Conservation (phyloP, 1,140 invertebrate species). For the Brachionus paranguensis region DNA sequence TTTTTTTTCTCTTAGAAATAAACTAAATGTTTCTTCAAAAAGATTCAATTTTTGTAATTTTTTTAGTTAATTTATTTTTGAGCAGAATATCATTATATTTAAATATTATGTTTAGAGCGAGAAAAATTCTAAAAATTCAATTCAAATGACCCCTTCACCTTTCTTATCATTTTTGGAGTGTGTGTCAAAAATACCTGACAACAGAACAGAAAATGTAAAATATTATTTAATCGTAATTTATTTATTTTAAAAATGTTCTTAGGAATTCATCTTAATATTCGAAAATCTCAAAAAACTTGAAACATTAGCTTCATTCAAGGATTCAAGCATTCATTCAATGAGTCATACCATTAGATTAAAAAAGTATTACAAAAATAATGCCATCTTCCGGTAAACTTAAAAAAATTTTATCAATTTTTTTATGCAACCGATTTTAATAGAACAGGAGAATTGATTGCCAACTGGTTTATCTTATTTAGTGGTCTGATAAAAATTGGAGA, state of each 20-base stretch:
- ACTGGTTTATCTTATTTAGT: neutral
- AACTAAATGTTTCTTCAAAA: too few relatives aligned
- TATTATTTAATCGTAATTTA: neutral
- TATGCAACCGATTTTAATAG: neutral
- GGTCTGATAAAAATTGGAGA: neutral
- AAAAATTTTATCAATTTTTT: neutral
- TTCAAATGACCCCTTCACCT: neutral
- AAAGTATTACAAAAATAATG: neutral
- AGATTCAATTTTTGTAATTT: too few relatives aligned
- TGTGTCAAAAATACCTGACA: neutral
- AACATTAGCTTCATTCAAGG: neutral
- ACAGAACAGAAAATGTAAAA: neutral
- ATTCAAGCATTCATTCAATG: neutral
- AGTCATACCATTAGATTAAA: neutral
- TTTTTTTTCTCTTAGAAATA: too few relatives aligned
- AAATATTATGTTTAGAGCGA: neutral
- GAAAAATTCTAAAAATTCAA: neutral
- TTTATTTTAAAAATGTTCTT: neutral
- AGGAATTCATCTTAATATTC: neutral
- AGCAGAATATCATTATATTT: neutral
- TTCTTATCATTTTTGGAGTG: neutral
- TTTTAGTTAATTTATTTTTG: neutral
- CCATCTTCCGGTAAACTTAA: neutral
- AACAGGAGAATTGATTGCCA: neutral
- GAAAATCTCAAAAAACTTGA: conserved; percentile 5